Evolutionary conservation across 2,888 invertebrate species (phyloP).

Genomic region (Eucera pruinosa): DNA sequence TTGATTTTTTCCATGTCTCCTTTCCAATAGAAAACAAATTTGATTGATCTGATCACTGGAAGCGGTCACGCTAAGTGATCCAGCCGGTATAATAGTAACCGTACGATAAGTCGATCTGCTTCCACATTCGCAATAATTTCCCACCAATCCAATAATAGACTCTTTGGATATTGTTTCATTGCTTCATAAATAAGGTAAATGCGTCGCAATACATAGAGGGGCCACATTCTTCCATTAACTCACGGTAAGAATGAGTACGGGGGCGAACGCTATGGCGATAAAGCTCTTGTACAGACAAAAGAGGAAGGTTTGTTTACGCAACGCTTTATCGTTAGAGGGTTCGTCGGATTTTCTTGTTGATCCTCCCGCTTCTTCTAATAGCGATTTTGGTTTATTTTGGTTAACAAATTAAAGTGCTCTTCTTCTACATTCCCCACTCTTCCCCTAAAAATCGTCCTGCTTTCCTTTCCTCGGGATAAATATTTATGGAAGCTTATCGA

Average conservation of each 20-base stretch:
- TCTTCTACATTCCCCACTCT: conserved; percentile 5
- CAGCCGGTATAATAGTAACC: too few relatives aligned
- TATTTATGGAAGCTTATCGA: too few relatives aligned
- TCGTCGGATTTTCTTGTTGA: conserved; percentile 73
- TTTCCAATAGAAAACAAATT: too few relatives aligned
- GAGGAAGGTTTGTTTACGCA: conserved; percentile 73
- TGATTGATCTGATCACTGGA: too few relatives aligned
- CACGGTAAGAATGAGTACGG: conserved; percentile 48
- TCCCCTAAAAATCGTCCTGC: conserved; percentile 25
- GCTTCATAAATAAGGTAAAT: background rate
- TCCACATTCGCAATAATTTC: too few relatives aligned
- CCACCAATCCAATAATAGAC: background rate
- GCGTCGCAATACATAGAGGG: background rate
- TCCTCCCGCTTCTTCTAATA: conserved; percentile 72
- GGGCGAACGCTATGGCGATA: conserved; percentile 38
- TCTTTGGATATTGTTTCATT: background rate
- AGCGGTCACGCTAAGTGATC: too few relatives aligned
- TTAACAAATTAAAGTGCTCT: conserved; percentile 73
- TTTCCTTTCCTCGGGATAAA: background rate
- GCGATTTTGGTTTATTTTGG: conserved; percentile 75
- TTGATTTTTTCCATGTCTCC: too few relatives aligned
- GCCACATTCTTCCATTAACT: conserved; percentile 69
- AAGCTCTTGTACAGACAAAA: conserved; percentile 47
- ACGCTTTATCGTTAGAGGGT: conserved; percentile 75
- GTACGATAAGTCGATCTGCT: too few relatives aligned